phyloP scores from a whole-genome alignment of 2,888 invertebrate species.

The Gastracanthus pulcherrimus region DNA sequence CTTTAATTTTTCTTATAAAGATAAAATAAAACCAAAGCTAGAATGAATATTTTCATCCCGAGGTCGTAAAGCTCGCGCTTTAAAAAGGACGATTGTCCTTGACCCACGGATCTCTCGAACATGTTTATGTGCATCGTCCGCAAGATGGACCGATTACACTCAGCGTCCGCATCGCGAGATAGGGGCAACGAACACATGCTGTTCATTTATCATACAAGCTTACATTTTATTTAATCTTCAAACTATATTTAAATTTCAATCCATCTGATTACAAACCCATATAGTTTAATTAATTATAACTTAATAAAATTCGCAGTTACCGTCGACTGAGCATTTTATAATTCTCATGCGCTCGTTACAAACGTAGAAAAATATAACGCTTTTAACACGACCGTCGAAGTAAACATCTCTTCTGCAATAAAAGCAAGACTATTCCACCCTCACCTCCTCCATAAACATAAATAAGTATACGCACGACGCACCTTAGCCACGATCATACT shows the following conservation, averaged over 20 bases:
- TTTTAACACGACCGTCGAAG: background rate
- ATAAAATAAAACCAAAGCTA: background rate
- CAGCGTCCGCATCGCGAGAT: slow-evolving; percentile 17
- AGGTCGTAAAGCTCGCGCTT: background rate
- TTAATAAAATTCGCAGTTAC: slow-evolving; percentile 19
- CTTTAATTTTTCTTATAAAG: background rate
- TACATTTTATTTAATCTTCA: slow-evolving; percentile 39
- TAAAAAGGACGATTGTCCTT: slow-evolving; percentile 61
- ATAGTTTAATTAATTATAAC: background rate
- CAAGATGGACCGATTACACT: slow-evolving; percentile 45
- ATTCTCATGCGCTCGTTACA: too few relatives aligned
- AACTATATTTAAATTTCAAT: slow-evolving; percentile 26
- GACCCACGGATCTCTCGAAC: slow-evolving; percentile 54
- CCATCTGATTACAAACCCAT: slow-evolving; percentile 41
- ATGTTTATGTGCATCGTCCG: slow-evolving; percentile 24
- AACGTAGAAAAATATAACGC: background rate
- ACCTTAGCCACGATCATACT: background rate
- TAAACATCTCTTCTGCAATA: slow-evolving; percentile 3
- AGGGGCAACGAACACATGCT: slow-evolving; percentile 28
- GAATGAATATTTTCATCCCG: background rate
- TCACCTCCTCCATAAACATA: slow-evolving; percentile 29
- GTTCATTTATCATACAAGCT: slow-evolving; percentile 52
- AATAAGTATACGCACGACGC: slow-evolving; percentile 19
- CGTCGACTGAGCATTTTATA: background rate
- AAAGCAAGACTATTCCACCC: slow-evolving; percentile 20